These are phyloP conservation scores for Myzus persicae DNA, from an alignment of 1,140 invertebrate species.

Conservation along the genomic window DNA sequence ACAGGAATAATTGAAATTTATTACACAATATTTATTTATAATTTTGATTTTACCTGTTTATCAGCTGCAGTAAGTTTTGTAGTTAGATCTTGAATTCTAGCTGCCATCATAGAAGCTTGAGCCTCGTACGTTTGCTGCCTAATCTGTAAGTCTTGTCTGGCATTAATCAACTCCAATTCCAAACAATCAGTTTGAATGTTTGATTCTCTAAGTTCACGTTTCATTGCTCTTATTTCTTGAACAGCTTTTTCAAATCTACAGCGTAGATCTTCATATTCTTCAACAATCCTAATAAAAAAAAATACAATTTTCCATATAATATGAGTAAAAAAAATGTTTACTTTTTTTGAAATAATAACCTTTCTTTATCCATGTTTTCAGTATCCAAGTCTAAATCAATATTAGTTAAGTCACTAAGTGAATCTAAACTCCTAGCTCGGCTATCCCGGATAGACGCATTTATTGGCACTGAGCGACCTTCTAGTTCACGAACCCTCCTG, in stretches of 20 bases:
- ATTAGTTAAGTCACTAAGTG: conserved; percentile 81
- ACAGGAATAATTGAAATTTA: neutral
- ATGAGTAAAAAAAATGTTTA: neutral
- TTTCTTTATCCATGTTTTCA: conserved; percentile 76
- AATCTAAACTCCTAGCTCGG: conserved; percentile 75
- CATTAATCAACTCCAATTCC: conserved; percentile 77
- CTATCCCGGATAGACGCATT: conserved; percentile 64
- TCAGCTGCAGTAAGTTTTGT: conserved; percentile 82
- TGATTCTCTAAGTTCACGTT: conserved; percentile 80
- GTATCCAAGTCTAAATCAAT: conserved; percentile 79
- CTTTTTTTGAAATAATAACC: conserved; percentile 63
- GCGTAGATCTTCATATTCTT: conserved; percentile 80
- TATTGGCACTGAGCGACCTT: conserved; percentile 67
- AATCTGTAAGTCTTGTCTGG: conserved; percentile 76
- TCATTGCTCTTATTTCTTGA: conserved; percentile 81
- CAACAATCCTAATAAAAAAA: conserved; percentile 70
- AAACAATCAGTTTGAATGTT: conserved; percentile 81
- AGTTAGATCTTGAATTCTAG: conserved; percentile 84
- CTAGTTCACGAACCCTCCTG: conserved; percentile 73
- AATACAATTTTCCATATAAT: neutral
- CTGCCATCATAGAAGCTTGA: conserved; percentile 80
- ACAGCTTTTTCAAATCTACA: conserved; percentile 82
- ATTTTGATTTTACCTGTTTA: conserved; percentile 69
- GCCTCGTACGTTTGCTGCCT: conserved; percentile 75
- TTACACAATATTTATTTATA: neutral